phyloP scores from a whole-genome alignment of 2,113 vertebrate species.

The Hippolais icterina region DNA sequence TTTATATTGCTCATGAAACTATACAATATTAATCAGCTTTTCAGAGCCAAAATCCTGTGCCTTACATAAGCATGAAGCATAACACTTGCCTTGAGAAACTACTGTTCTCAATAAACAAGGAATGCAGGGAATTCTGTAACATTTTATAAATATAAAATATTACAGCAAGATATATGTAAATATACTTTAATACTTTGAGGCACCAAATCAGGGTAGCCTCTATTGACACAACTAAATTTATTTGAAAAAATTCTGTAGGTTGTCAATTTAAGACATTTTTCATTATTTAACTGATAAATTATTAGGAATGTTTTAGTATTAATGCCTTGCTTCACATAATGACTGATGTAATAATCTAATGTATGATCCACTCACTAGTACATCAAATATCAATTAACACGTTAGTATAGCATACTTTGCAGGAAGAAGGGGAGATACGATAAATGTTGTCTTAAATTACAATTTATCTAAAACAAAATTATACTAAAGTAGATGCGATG shows the following conservation, averaged over 20 bases:
- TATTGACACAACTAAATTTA: neutral
- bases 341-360: neutral
- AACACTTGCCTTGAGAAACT: neutral
- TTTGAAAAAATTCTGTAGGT: neutral
- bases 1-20: neutral
- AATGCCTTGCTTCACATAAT: neutral
- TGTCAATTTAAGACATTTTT: neutral
- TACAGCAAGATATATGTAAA: neutral
- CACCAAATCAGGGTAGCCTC: neutral
- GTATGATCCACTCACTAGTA: neutral
- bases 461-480: neutral
- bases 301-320: neutral
- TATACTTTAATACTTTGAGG: neutral
- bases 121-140: neutral
- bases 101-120: neutral
- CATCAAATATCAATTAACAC: neutral
- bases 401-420: neutral
- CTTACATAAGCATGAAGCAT: neutral
- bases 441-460: neutral
- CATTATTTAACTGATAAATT: neutral
- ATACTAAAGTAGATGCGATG: neutral
- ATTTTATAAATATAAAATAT: neutral
- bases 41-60: neutral
- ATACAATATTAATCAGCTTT: slow-evolving; percentile 29
- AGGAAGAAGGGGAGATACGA: rapidly evolving